Percentiles rank a stretch among this genome's conserved stretches.
Evolutionary conservation across 2,888 invertebrate species (phyloP).

Genomic region (Athalia cordata): DNA sequence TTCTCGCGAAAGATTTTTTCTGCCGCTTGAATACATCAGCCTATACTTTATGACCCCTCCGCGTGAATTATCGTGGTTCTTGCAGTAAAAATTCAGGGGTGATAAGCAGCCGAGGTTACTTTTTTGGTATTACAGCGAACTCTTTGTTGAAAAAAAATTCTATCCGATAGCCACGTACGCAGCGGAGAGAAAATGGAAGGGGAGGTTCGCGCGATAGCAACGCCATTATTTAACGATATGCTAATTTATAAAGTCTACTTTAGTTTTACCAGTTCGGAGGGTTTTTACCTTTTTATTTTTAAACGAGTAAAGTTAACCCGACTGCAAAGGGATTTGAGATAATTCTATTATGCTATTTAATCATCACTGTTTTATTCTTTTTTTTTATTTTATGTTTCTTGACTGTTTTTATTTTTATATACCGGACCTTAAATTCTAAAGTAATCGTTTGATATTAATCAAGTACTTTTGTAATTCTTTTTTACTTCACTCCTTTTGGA

Average conservation of each 20-base stretch:
- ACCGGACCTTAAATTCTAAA: no score
- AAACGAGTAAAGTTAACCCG: not conserved
- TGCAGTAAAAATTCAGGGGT: not conserved
- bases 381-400: no score
- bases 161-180: not conserved
- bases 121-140: not conserved
- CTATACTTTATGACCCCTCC: no score
- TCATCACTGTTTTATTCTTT: not conserved
- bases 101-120: not conserved
- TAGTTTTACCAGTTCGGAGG: not conserved
- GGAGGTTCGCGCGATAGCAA: not conserved
- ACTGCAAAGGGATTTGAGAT: not conserved
- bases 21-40: no score
- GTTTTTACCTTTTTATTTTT: not conserved
- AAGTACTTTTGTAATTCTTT: not conserved
- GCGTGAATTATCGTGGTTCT: no score
- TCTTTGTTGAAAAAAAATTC: not conserved
- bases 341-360: not conserved
- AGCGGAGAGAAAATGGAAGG: not conserved
- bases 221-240: conserved; percentile 5
- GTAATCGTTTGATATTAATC: no score
- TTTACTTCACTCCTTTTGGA: not conserved
- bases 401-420: no score
- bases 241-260: not conserved
- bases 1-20: no score